phyloP scores from a whole-genome alignment of 1,140 invertebrate genomes.

The Lithobius niger region DNA sequence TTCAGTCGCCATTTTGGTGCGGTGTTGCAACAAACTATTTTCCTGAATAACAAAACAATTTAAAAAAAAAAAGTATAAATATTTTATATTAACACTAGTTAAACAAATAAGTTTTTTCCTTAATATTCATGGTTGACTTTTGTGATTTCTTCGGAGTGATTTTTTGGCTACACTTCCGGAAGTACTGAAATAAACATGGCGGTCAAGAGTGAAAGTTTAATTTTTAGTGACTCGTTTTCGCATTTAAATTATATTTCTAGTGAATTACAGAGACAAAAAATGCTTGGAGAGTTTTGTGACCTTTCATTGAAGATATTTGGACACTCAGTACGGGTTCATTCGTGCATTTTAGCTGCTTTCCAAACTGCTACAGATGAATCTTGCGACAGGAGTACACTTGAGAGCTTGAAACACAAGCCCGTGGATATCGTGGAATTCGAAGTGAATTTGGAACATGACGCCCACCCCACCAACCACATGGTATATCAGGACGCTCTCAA shows the following conservation, averaged over 20 bases:
- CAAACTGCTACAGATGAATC: constrained; percentile 30
- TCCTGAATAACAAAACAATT: background rate
- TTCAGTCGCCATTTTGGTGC: too few relatives aligned
- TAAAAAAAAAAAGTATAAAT: background rate
- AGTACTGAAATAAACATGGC: too few relatives aligned
- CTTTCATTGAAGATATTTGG: constrained; percentile 29
- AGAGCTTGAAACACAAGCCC: constrained; percentile 17
- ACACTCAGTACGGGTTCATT: constrained; percentile 29
- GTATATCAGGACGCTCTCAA: constrained; percentile 18
- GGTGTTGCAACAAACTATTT: too few relatives aligned
- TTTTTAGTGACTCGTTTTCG: background rate
- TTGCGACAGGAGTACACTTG: constrained; percentile 18
- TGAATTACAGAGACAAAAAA: constrained; percentile 20
- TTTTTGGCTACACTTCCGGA: too few relatives aligned
- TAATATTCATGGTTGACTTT: too few relatives aligned
- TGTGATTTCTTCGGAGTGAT: too few relatives aligned
- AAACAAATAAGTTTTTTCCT: background rate
- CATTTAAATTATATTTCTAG: background rate
- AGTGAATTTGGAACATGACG: constrained; percentile 17
- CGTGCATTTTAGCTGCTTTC: constrained; percentile 31
- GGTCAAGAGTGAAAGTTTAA: too few relatives aligned
- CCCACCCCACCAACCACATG: background rate
- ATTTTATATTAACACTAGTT: background rate
- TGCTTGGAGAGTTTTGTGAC: constrained; percentile 28
- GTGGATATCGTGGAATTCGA: constrained; percentile 25